Evolutionary conservation across 2,797 vertebrate genomes (phyloP), one percentile per base, ranked within the genome.

Genomic region (Psittacula echo): DNA sequence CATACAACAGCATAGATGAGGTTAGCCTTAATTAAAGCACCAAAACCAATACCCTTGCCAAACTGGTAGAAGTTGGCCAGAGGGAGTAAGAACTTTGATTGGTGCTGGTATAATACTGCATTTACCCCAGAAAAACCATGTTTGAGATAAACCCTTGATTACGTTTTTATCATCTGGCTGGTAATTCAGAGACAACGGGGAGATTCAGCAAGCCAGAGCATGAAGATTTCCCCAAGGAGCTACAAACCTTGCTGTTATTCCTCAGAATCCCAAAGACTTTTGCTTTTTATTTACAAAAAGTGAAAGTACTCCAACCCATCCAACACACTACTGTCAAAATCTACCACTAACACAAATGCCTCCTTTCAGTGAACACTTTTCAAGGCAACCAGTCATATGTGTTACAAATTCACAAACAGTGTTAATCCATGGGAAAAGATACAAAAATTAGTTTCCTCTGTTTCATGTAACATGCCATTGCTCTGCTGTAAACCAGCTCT

Each of bases 11-110:
- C 48, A 54, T 32, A 74, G 56, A 64, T 37, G 26, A 44, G 41
- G 23, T 70, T 44, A 87, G 60, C 20, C 5, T 79, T 85, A 92
- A 94, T 82, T 85, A 85, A 93, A 91, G 80, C 91, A 82, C 42
- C n/a, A 76, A 91, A 94, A 42, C 26, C 26, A 88, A 41, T 11
- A 47, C 22, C 22, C 32, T 67, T 54, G 58, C 81, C 68, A 90
- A 74, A 71, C 17, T 80, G 72, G 72, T 74, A 92, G 42, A 89
- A 87, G 50, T 72, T 41, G 30, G 66, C 61, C 56, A 54, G 47
- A 70, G 72, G 66, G 50, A 85, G 20, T 42, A 44, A 75, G 66
- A 90, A 66, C 30, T 37, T 80, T 51, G 30, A 54, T 24, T 39
- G 53, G 53, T 1, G 4, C n/a, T 68, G 17, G 26, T 27, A 37